A percentile compares a stretch with the other conserved stretches of the same genome.
Evolutionary conservation across 2,113 vertebrate species (phyloP).

Genomic region (Gnathochromis pfefferi): DNA sequence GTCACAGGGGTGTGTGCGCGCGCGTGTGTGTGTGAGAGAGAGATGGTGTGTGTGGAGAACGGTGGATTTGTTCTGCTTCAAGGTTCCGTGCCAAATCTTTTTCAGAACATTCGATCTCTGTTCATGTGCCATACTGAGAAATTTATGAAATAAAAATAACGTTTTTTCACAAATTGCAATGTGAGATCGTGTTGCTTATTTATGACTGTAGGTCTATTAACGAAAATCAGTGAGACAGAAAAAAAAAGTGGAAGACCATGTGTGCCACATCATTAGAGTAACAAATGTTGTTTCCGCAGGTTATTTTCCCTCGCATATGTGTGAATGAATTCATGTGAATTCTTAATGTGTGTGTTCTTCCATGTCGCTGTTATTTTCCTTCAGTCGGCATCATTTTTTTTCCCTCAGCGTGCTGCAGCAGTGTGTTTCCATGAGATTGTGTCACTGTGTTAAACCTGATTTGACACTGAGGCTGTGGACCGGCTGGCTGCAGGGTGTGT

Average conservation of each 20-base stretch:
- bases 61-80: conserved; percentile 63
- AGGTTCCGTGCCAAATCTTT: conserved; percentile 69
- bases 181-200: conserved; percentile 49
- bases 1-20: conserved; percentile 13
- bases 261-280: background rate
- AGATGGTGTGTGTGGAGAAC: conserved; percentile 21
- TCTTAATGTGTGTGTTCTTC: background rate
- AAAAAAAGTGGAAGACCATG: background rate
- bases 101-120: conserved; percentile 66
- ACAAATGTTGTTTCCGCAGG: background rate
- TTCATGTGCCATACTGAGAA: conserved; percentile 70
- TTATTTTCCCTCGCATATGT: background rate
- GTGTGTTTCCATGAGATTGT: conserved; percentile 12
- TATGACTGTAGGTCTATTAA: background rate
- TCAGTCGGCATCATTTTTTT: conserved; percentile 1
- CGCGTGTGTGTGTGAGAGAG: background rate
- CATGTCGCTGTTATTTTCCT: background rate
- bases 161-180: conserved; percentile 56
- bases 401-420: background rate
- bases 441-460: conserved; percentile 43
- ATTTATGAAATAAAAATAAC: conserved; percentile 71
- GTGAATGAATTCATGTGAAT: background rate
- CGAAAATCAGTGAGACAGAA: background rate
- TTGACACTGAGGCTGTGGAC: conserved; percentile 43
- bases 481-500: conserved; percentile 47